Evolutionary conservation across 2,797 vertebrate genomes (phyloP), one percentile per base, ranked within the genome.

Genomic region (Melanotaenia trifasciata): DNA sequence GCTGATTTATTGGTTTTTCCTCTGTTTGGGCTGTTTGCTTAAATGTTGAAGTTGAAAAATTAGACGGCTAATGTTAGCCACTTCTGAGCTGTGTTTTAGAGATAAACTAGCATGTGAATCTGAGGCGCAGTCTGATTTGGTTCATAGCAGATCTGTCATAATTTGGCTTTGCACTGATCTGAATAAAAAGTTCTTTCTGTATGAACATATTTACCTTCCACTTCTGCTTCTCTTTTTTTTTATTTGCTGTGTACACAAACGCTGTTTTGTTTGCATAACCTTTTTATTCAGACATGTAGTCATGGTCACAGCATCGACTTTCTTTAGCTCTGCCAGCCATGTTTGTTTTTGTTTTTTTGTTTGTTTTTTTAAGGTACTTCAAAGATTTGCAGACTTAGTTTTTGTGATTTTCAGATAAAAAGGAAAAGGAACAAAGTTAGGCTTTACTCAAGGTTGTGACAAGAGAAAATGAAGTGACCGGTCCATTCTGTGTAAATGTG

Each of bases 401-500:
- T 40, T 20, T 5, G 10, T n/a, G 11, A 50, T 64, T 43, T 50
- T 38, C 18, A 28, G 20, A 35, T 51, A 20, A 30, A 43, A n/a
- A 61, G 12, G n/a, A 33, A 59, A 45, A 13, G 38, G 57, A 32
- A 36, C 53, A 43, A 51, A 58, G 20, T 40, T 5, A 11, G 30
- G 0, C 26, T 56, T 30, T n/a, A 26, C 10, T 26, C 10, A 38
- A 43, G 32, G 5, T 47, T 36, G 38, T 67, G 20, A 8, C 8
- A 26, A 28, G 6, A 32, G 22, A 36, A 66, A 70, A 51, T 53
- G 40, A 61, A 81, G 70, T 84, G 28, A 84, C 72, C 24, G 4
- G 64, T 87, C 71, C 84, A 70, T 88, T 86, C 79, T 80, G 30
- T 92, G 80, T 85, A 78, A 89, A 90, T 83, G 81, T 91, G 71